phyloP scores from a whole-genome alignment of 2,113 vertebrate genomes.

The Damaliscus lunatus region DNA sequence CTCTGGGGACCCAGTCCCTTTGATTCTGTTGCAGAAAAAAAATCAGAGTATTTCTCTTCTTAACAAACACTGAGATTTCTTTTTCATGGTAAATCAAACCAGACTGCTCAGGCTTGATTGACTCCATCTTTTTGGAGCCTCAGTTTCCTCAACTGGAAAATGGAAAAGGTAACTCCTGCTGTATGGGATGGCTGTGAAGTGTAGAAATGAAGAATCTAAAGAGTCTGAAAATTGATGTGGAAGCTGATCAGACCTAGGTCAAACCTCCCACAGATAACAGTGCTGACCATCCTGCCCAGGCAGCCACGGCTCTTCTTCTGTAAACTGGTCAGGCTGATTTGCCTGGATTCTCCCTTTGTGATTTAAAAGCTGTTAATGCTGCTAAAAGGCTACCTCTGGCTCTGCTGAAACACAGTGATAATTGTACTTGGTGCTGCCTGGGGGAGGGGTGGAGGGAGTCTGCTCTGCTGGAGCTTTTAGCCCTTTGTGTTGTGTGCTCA shows the following conservation, averaged over 20 bases:
- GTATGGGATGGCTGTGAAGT: background rate
- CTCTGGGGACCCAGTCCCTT: fast-evolving
- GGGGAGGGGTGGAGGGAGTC: background rate
- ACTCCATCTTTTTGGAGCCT: background rate
- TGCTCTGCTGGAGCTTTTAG: background rate
- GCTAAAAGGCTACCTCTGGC: background rate
- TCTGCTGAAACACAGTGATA: background rate
- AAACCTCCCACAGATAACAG: background rate
- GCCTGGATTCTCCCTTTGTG: background rate
- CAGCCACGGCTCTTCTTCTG: background rate
- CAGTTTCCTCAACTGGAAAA: background rate
- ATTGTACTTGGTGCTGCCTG: background rate
- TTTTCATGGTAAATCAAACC: background rate
- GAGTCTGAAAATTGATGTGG: background rate
- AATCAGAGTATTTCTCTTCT: background rate
- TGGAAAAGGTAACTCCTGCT: background rate
- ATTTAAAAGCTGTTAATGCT: background rate
- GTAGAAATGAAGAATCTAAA: too few relatives aligned
- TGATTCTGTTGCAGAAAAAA: background rate
- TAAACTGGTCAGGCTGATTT: background rate
- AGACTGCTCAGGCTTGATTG: background rate
- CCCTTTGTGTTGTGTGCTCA: background rate
- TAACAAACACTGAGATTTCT: background rate
- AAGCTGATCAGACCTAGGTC: too few relatives aligned
- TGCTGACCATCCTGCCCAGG: background rate